These are phyloP conservation scores for Protobothrops mucrosquamatus DNA, from an alignment of 2,113 vertebrate genomes.

Conservation along the genomic window DNA sequence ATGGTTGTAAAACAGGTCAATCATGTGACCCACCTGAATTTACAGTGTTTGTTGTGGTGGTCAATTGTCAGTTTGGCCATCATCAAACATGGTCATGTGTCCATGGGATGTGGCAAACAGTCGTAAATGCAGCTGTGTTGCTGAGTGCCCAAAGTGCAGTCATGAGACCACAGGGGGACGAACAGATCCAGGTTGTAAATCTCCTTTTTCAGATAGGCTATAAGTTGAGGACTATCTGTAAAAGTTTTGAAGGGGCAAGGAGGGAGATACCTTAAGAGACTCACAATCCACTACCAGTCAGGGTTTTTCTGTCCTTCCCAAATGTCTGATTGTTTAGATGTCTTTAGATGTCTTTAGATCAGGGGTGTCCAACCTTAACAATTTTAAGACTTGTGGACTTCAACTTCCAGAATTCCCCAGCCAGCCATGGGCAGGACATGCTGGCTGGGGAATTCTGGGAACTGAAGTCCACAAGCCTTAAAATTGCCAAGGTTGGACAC, in stretches of 20 bases:
- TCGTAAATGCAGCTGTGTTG: no score
- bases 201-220: not conserved
- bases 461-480: not conserved
- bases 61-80: no score
- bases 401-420: not conserved
- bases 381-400: not conserved
- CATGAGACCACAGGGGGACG: no score
- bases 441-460: not conserved
- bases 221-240: not conserved
- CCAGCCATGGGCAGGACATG: not conserved
- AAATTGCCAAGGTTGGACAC: not conserved
- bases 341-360: not conserved
- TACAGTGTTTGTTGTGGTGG: no score
- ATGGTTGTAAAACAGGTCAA: no score
- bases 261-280: not conserved
- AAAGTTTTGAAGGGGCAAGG: not conserved
- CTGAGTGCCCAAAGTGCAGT: no score
- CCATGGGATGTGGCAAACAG: no score
- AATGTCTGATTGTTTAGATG: not conserved
- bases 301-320: not conserved
- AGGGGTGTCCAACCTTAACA: not conserved
- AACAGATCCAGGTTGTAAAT: no score
- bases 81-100: no score
- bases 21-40: no score
- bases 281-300: not conserved